phyloP scores from a whole-genome alignment of 2,797 vertebrate species.

The Pagetopsis macropterus region DNA sequence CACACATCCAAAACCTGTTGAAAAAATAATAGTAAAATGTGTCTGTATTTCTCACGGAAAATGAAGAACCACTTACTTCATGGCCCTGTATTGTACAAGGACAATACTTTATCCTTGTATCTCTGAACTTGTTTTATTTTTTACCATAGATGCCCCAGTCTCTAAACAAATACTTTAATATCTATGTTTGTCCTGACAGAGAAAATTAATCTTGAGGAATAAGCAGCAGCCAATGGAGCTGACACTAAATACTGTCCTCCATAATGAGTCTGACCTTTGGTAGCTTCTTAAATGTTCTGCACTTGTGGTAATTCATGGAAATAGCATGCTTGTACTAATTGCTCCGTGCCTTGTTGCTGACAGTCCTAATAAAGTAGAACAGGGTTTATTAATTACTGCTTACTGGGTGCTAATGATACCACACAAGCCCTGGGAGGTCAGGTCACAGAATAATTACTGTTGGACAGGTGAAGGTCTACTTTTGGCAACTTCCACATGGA shows the following conservation, averaged over 20 bases:
- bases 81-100: too few species aligned
- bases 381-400: constrained; percentile 69
- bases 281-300: constrained; percentile 57
- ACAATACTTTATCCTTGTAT: too few species aligned
- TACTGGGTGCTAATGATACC: constrained; percentile 57
- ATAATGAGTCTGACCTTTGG: constrained; percentile 52
- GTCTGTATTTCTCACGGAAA: too few species aligned
- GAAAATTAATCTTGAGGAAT: background rate
- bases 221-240: constrained; percentile 9
- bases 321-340: constrained; percentile 43
- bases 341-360: constrained; percentile 66
- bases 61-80: too few species aligned
- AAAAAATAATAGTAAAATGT: too few species aligned
- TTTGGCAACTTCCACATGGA: background rate
- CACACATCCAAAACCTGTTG: too few species aligned
- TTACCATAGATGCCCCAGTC: too few species aligned
- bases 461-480: constrained; percentile 33
- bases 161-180: constrained; percentile 16
- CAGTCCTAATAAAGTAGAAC: constrained; percentile 69
- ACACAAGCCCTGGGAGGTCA: constrained; percentile 36
- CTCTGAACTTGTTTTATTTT: too few species aligned
- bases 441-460: constrained; percentile 17
- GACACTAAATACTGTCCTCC: constrained; percentile 20
- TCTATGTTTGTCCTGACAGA: constrained; percentile 13
- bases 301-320: constrained; percentile 65